Percentiles rank a stretch among this genome's conserved stretches.
phyloP scores from a whole-genome alignment of 2,797 vertebrate genomes.

The Columba guinea region DNA sequence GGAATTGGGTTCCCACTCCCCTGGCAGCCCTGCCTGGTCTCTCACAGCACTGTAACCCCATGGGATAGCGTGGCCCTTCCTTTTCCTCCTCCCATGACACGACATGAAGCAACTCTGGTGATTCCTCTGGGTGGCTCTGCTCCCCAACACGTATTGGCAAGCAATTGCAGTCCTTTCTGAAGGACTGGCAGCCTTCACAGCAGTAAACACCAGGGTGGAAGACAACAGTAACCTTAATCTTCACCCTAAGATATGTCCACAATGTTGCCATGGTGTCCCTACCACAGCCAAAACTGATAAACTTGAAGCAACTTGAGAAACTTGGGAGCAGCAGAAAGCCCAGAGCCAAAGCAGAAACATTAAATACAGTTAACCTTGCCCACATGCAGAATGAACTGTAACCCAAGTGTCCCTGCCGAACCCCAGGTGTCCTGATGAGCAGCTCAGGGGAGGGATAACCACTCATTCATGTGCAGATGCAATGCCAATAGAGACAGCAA shows the following conservation, averaged over 20 bases:
- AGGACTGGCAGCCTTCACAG: not conserved
- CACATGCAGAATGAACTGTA: not conserved
- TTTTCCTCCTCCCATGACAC: rapidly evolving
- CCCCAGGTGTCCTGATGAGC: not conserved
- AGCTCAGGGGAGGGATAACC: not conserved
- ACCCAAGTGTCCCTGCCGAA: not conserved
- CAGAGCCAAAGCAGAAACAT: not conserved
- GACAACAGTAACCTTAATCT: not conserved
- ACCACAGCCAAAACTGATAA: not conserved
- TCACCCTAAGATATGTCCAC: not conserved
- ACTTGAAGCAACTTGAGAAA: not conserved
- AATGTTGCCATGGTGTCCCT: not conserved
- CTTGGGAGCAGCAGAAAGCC: not conserved
- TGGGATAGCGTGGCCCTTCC: not conserved
- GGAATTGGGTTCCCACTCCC: not conserved
- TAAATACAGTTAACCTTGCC: not conserved
- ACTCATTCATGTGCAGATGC: not conserved
- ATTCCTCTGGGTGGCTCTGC: not conserved
- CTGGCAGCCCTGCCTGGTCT: not conserved
- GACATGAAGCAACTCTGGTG: not conserved
- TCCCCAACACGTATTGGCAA: not conserved
- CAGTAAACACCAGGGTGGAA: not conserved
- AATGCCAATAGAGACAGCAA: not conserved
- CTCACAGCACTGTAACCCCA: not conserved
- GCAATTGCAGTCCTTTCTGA: not conserved